Percentiles rank a stretch among this genome's conserved stretches.
Evolutionary conservation across 2,888 invertebrate genomes (phyloP).

Genomic region (Darwinula stevensoni): DNA sequence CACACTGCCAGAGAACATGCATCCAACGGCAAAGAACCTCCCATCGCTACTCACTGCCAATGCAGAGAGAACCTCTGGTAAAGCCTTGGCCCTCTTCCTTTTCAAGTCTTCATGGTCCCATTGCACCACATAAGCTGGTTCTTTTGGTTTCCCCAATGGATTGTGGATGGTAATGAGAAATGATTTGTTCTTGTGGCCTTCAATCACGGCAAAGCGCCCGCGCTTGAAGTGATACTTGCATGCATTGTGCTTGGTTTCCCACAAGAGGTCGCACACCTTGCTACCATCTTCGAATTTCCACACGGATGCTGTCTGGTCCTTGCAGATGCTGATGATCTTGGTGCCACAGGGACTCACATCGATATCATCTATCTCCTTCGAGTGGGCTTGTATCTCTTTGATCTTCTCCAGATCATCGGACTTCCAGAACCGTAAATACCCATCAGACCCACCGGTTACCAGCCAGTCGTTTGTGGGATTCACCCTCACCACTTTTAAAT

Average conservation of each 20-base stretch:
- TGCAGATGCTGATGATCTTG: constrained; percentile 13
- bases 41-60: constrained; percentile 73
- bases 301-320: constrained; percentile 26
- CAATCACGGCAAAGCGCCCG: constrained; percentile 26
- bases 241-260: constrained; percentile 24
- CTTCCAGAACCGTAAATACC: constrained; percentile 55
- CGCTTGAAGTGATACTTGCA: constrained; percentile 5
- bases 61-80: constrained; percentile 47
- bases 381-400: constrained; percentile 41
- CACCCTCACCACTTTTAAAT: constrained; percentile 33
- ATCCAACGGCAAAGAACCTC: constrained; percentile 63
- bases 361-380: constrained; percentile 73
- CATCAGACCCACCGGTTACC: constrained; percentile 76
- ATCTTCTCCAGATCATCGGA: constrained; percentile 46
- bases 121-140: constrained; percentile 36
- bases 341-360: constrained; percentile 57
- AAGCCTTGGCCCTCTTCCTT: constrained; percentile 23
- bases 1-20: constrained; percentile 74
- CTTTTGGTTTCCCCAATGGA: constrained; percentile 30
- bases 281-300: constrained; percentile 40
- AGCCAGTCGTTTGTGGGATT: constrained; percentile 43
- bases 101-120: constrained; percentile 37
- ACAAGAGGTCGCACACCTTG: constrained; percentile 34
- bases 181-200: constrained; percentile 28
- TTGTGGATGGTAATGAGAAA: constrained; percentile 45